Evolutionary conservation across 2,888 invertebrate species (phyloP), one percentile per base, ranked within the genome.

Genomic region (Drosophila demipolita): DNA sequence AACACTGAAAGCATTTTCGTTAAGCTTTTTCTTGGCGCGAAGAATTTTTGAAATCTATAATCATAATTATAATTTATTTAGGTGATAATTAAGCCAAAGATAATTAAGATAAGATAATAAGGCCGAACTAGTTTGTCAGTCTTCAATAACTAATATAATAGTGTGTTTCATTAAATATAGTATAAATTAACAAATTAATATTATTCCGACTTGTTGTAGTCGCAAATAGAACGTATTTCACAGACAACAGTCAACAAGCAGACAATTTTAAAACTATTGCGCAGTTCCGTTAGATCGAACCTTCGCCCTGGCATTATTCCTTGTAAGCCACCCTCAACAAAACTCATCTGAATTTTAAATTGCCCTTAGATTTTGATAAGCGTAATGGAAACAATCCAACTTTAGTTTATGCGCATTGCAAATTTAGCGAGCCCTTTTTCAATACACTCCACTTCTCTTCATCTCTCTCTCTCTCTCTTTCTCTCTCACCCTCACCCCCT

Each of bases 331-430:
- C 62, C 70, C 62, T 33, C 62, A 29, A n/a, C 42, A 26, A 15
- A 17, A 15, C 45, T 36, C 53, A 78, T 87, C 73, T 73, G 42
- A 68, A 85, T 78, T 87, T 79, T 54, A 87, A 73, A 85, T 87
- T 48, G 71, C 63, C 64, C 85, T 78, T 75, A 63, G 63, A 60
- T 71, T 70, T 67, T 54, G 77, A 65, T 74, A 63, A 48, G 66
- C 73, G 45, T 58, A 80, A 73, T 72, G 62, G 57, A 72, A 62
- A 59, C 66, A 60, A 17, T 52, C 26, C 15, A 66, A 62, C 65
- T 23, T 45, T 65, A 69, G 64, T 74, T 86, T 85, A 88, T 88
- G 87, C 73, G 87, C 89, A 88, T 86, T 77, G 75, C 89, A 84
- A 87, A 80, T 87, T 75, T 59, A 33, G 58, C 69, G 42, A 52